These are phyloP conservation scores for Hypotaenidia okinawae DNA, from an alignment of 2,797 vertebrate species.

Conservation along the genomic window DNA sequence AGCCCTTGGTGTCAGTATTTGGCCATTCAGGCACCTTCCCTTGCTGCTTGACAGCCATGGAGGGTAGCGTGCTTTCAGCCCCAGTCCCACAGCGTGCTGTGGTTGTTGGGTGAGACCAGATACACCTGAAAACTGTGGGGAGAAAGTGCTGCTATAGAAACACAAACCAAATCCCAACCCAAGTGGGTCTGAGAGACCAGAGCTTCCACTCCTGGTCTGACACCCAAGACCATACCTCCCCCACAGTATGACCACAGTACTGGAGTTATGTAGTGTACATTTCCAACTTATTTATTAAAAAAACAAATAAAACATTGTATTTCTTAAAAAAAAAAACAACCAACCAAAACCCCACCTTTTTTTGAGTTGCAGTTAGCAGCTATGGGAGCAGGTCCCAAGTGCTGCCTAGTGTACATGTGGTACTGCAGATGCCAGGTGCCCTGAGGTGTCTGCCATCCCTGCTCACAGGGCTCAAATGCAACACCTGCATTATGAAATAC, in stretches of 20 bases:
- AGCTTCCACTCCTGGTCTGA: neutral
- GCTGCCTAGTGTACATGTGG: rapidly evolving
- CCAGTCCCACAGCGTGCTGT: rapidly evolving
- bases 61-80: neutral
- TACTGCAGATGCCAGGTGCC: neutral
- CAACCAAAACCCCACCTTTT: too few relatives aligned
- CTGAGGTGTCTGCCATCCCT: neutral
- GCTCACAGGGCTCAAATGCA: neutral
- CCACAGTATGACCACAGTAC: neutral
- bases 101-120: neutral
- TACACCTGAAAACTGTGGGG: neutral
- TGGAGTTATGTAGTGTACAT: constrained; percentile 5
- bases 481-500: neutral
- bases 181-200: neutral
- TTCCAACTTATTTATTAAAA: constrained; percentile 53
- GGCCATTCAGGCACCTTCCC: neutral
- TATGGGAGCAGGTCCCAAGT: neutral
- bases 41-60: neutral
- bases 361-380: neutral
- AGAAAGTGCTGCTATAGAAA: neutral
- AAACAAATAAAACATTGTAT: neutral
- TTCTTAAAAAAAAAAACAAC: neutral
- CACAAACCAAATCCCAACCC: neutral
- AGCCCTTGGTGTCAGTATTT: neutral
- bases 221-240: neutral